A percentile compares a stretch with the other conserved stretches of the same genome.
Conservation (phyloP, 2,113 vertebrate genomes). For the Dasypus novemcinctus region DNA sequence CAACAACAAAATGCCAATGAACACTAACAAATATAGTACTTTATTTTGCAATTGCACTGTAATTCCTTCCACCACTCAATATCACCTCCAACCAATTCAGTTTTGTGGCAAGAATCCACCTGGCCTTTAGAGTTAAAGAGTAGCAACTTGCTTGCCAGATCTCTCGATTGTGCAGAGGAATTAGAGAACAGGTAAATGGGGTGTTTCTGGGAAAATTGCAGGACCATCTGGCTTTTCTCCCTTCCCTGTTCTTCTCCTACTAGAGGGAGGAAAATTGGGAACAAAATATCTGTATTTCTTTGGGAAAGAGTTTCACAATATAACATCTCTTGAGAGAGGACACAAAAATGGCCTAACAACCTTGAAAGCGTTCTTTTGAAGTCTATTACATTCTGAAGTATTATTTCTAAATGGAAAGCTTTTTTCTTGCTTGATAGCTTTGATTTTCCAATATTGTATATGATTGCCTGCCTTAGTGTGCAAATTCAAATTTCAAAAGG, state of each 20-base stretch:
- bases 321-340: constrained; percentile 34
- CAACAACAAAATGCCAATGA: not conserved
- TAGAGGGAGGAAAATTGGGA: not conserved
- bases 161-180: not conserved
- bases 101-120: not conserved
- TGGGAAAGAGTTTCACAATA: constrained; percentile 17
- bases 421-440: constrained; percentile 64
- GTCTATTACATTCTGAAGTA: constrained; percentile 27
- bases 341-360: constrained; percentile 56
- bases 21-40: not conserved
- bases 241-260: not conserved
- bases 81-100: not conserved
- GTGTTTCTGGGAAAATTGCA: constrained; percentile 37
- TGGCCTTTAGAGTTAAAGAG: not conserved
- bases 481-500: constrained; percentile 67
- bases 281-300: constrained; percentile 54
- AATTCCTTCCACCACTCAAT: not conserved
- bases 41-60: not conserved
- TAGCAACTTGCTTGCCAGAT: not conserved
- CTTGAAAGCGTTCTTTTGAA: constrained; percentile 61
- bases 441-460: constrained; percentile 66
- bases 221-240: not conserved
- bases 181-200: not conserved
- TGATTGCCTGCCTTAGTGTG: constrained; percentile 52
- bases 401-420: constrained; percentile 55